Base-by-base conservation (phyloP, 2,888 invertebrate genomes). In the Drosophila algonquin region DNA sequence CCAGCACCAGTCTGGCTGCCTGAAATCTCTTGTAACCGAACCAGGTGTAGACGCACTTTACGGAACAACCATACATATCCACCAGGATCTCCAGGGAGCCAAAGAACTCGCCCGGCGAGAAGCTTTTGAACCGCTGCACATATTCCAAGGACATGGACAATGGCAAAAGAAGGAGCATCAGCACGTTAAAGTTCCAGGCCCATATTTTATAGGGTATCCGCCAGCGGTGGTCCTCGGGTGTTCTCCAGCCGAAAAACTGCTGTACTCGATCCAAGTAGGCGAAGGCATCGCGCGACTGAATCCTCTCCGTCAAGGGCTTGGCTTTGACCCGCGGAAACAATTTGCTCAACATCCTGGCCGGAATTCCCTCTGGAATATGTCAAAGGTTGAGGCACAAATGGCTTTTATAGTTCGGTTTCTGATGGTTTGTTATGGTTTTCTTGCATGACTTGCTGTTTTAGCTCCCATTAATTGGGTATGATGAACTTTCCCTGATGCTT, bases 31-130 rank as follows among this genome's bases (percentile, higher is more conserved):
- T 2, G n/a, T 40, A 40, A 2, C 40, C 40, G 2, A 14, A 40
- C 14, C 14, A 14, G 0, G 40, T 40, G 40, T 40, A 40, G 7
- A 40, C 7, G 40, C 40, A 40, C 40, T 40, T 40, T 7, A 40
- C 7, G 7, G n/a, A 14, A n/a, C 52, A 55, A 1, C 81, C 81
- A 6, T 65, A 65, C 9, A 60, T 61, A 16, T 81, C 73, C 5
- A 75, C 10, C 7, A 30, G 16, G 40, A 81, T 65, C 40, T 80
- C 71, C 24, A 81, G 52, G 0, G 89, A 87, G 45, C 87, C 82
- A 0, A 89, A 67, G 9, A 89, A 86, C 27, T 87, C 79, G 1
- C 75, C 79, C 0, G 78, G 76, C 12, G 69, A 65, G 27, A 87
- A 88, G 21, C 35, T 59, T 1, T 48, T 73, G 0, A 80, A 44